Base-by-base conservation (phyloP, 2,113 vertebrate genomes). In the Acanthisitta chloris region DNA sequence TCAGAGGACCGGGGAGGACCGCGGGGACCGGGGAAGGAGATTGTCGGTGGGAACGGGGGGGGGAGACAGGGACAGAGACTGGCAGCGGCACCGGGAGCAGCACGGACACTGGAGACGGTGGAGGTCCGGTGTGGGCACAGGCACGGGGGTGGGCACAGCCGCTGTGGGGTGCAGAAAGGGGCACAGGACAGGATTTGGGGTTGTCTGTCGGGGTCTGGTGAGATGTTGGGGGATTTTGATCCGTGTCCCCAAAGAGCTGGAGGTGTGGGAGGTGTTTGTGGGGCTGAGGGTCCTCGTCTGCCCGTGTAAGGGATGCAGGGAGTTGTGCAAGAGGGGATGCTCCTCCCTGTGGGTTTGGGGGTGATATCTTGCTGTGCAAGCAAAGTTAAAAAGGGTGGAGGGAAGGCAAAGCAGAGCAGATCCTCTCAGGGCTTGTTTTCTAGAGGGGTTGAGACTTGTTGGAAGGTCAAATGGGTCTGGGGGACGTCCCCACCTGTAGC, bases 351-450 rank as follows among this genome's bases (percentile, higher is more conserved):
- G 72, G 17, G 17, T 17, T 46, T 21, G 20, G 79, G 80, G 65
- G 8, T 5, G n/a, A 26, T 9, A 33, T 29, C 28, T 10, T 17
- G 49, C 57, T 66, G 19, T 18, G 12, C 14, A 62, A 5, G 36
- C 29, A 10, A 58, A 52, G 14, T n/a, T n/a, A 14, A 3, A 40
- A 17, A 36, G 40, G 24, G 12, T 14, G 40, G 19, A 8, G 7
- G 16, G 46, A 45, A 18, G 8, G 38, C 2, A 0, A 87, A 67
- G 6, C 3, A 0, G 6, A 24, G 1, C 20, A 2, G 28, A 13
- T 4, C 1, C 4, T 6, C 15, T 4, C 6, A 0, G 10, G 13
- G 7, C 33, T 2, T 1, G 1, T 46, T 90, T 65, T 51, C 24
- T 6, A 0, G 36, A 8, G 48, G 20, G 48, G 6, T 0, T 66